These are phyloP conservation scores for Atta cephalotes DNA, from an alignment of 1,140 invertebrate species.

Conservation along the genomic window DNA sequence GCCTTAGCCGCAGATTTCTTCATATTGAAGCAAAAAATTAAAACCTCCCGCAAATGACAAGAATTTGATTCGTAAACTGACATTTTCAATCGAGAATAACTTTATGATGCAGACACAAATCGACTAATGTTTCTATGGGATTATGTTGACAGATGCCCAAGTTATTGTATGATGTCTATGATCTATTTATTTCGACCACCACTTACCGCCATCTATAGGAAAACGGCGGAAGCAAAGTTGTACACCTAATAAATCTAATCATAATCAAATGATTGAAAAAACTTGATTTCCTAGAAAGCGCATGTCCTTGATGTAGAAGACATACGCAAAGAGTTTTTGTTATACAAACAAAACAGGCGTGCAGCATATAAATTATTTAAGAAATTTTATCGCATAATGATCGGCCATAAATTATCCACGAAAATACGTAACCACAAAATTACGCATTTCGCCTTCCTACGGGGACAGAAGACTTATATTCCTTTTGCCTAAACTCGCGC, in stretches of 20 bases:
- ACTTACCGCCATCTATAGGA: too few species aligned
- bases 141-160: too few species aligned
- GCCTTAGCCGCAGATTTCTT: too few species aligned
- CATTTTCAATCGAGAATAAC: too few species aligned
- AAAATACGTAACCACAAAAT: constrained; percentile 72
- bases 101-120: too few species aligned
- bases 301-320: neutral
- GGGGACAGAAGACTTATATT: constrained; percentile 29
- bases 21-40: too few species aligned
- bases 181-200: too few species aligned
- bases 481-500: constrained; percentile 70
- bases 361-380: constrained; percentile 76
- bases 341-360: constrained; percentile 65
- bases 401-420: constrained; percentile 70
- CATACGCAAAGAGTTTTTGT: neutral
- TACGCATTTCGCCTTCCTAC: neutral
- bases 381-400: constrained; percentile 76
- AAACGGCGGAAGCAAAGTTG: too few species aligned
- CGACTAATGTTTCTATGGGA: too few species aligned
- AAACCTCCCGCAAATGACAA: too few species aligned
- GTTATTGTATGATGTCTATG: too few species aligned
- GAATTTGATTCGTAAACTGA: too few species aligned
- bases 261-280: constrained; percentile 54
- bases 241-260: constrained; percentile 48
- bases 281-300: constrained; percentile 67